Conservation (phyloP, 1,140 invertebrate species). For the Pogonus chalceus region DNA sequence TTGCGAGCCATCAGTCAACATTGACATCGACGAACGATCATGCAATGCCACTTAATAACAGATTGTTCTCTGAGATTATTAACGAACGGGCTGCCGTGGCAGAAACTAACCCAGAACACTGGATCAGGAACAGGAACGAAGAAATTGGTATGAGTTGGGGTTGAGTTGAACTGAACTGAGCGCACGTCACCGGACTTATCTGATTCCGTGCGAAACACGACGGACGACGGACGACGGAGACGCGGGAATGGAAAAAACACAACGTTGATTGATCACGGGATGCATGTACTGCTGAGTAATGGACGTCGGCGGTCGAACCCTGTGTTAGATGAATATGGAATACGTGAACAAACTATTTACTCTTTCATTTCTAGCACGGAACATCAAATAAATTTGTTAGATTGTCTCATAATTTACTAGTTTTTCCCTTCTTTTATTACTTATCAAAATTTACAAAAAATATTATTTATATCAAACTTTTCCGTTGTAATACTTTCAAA, state of each 20-base stretch:
- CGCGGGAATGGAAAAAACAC: background rate
- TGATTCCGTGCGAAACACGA: background rate
- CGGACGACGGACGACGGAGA: background rate
- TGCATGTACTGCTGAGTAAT: conserved; percentile 1
- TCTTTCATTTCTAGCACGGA: no score
- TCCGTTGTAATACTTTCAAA: no score
- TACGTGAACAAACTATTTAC: no score
- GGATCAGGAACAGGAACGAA: background rate
- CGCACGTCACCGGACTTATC: background rate
- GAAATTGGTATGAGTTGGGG: no score
- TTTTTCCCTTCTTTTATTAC: no score
- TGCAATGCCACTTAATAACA: conserved; percentile 6
- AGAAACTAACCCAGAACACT: background rate
- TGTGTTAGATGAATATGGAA: no score
- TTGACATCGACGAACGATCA: background rate
- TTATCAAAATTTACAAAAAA: no score
- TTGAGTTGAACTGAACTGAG: no score
- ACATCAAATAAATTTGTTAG: no score
- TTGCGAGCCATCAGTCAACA: conserved; percentile 2
- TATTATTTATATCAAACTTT: no score
- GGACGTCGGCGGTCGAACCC: no score
- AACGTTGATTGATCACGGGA: conserved; percentile 7
- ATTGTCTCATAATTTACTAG: no score
- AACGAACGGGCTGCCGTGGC: background rate
- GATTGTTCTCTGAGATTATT: conserved; percentile 3